phyloP scores from a whole-genome alignment of 2,888 invertebrate species.

The Perizoma affinitatum region DNA sequence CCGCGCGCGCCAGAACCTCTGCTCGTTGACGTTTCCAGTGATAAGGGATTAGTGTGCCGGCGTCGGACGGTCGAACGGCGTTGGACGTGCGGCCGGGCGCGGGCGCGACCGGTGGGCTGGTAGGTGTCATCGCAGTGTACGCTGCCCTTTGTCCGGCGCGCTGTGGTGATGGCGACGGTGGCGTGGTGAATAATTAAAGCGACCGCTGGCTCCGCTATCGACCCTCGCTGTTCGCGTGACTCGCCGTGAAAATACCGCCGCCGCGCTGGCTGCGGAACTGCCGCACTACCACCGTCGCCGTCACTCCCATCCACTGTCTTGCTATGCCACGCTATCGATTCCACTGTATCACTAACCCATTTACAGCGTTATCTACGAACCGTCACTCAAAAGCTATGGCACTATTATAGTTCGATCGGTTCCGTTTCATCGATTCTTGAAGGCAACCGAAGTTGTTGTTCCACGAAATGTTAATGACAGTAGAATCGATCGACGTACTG shows the following conservation, averaged over 20 bases:
- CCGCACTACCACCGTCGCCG: conserved; percentile 51
- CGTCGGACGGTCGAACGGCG: conserved; percentile 49
- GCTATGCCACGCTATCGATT: conserved; percentile 36
- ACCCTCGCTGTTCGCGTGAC: conserved; percentile 77
- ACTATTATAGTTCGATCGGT: conserved; percentile 22
- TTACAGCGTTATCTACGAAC: conserved; percentile 25
- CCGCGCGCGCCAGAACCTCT: conserved; percentile 55
- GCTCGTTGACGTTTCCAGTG: conserved; percentile 63
- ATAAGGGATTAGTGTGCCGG: conserved; percentile 62
- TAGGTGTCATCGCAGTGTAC: conserved; percentile 72
- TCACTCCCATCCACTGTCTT: conserved; percentile 38
- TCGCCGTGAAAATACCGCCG: conserved; percentile 72
- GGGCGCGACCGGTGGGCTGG: conserved; percentile 67
- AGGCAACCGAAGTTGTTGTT: conserved; percentile 30
- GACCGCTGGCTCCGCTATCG: conserved; percentile 79
- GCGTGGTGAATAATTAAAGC: conserved; percentile 80
- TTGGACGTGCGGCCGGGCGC: conserved; percentile 53
- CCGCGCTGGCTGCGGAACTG: conserved; percentile 78
- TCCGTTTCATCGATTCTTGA: conserved; percentile 21
- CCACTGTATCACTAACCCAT: conserved; percentile 32
- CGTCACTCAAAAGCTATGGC: conserved; percentile 26
- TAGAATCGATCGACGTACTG: conserved; percentile 29
- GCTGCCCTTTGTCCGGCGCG: conserved; percentile 69
- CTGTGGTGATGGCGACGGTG: conserved; percentile 61
- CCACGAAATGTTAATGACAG: conserved; percentile 37